Base-by-base conservation (phyloP, 2,888 invertebrate species). In the Brenthis ino region DNA sequence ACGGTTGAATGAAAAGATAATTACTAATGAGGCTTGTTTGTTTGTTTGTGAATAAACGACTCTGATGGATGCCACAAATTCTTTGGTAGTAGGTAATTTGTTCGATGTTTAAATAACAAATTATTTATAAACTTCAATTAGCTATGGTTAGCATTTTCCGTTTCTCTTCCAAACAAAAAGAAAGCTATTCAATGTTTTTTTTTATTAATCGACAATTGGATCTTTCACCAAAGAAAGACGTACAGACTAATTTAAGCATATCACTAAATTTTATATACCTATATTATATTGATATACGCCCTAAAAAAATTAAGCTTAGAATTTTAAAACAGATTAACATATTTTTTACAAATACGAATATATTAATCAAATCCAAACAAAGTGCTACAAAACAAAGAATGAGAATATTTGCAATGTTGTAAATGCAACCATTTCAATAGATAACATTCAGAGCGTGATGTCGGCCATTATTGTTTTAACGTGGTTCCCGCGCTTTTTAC, bases 401-500 rank as follows among this genome's bases (percentile, higher is more conserved):
- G 87, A 85, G 88, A 89, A 90, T 85, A 86, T 85, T 85, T 75
- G 80, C 82, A 82, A 85, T 87, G 85, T 87, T 83, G 88, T 85
- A 86, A 87, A 85, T 79, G 77, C 78, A 77, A 74, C 72, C 79
- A 80, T 70, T 71, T 60, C 77, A 78, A 82, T 79, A 90, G 89
- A 91, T 91, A 91, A 88, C 87, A 90, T 91, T 89, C 80, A 87
- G 85, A 86, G 87, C 86, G 87, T 89, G 89, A 92, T 91, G 90
- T 89, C 87, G 89, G 87, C 86, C 86, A 87, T 91, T 87, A 89
- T 92, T 90, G 88, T 88, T 85, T 82, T 75, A 80, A 80, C 76
- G 80, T 73, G 78, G 87, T 91, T 93, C 93, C 91, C 93, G 92
- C 92, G 93, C 87, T 91, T 93, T 93, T 93, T 92, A 88, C 83